Percentiles rank a stretch among this genome's conserved stretches.
These are phyloP conservation scores for Solea senegalensis DNA, from an alignment of 2,113 vertebrate genomes.

Conservation along the genomic window DNA sequence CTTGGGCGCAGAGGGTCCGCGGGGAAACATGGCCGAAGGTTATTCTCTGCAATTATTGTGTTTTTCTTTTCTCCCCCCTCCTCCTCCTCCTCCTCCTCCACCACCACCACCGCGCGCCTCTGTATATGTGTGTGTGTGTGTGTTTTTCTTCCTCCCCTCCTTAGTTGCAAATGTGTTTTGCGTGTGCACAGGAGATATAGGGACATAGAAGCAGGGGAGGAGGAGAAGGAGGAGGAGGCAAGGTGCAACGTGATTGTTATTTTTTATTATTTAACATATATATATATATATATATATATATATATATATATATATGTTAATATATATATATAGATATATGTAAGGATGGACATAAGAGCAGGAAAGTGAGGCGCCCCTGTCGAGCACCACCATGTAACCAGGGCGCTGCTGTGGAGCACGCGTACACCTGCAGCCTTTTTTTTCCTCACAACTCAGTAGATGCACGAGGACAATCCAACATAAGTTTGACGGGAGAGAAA, in stretches of 20 bases:
- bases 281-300: no score
- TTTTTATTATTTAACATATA: constrained; percentile 21
- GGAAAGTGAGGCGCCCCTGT: constrained; percentile 84
- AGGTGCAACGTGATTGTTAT: constrained; percentile 85
- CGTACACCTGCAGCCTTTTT: constrained; percentile 87
- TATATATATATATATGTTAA: no score
- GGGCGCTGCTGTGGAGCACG: constrained; percentile 75
- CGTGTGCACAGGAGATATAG: not conserved
- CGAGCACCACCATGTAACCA: constrained; percentile 80
- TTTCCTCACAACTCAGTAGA: constrained; percentile 46
- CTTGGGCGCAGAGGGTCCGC: constrained; percentile 93
- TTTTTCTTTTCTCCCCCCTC: constrained; percentile 61
- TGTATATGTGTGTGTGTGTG: no score
- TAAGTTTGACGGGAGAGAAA: constrained; percentile 40
- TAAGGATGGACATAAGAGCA: not conserved
- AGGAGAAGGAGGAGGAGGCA: constrained; percentile 17
- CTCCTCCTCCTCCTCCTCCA: constrained; percentile 1
- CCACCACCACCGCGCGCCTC: no score
- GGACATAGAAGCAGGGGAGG: constrained; percentile 14
- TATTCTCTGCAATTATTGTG: constrained; percentile 82
- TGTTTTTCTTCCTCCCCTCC: no score
- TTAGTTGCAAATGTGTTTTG: not conserved
- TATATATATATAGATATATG: no score
- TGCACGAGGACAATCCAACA: constrained; percentile 28
- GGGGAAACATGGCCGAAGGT: constrained; percentile 99